phyloP scores from a whole-genome alignment of 1,140 invertebrate species.

The Microplitis demolitor region DNA sequence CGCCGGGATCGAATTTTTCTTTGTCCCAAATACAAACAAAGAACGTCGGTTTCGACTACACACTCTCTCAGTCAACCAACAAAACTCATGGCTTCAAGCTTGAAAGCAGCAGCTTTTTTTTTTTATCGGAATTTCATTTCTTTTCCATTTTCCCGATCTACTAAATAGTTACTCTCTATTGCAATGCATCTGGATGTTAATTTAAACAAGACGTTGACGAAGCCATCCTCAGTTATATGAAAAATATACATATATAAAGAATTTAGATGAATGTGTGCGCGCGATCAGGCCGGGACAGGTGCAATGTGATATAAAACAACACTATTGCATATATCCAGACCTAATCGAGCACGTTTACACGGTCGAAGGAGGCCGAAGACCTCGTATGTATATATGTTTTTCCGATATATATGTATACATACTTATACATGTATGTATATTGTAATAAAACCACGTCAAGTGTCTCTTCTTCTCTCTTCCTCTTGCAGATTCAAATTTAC shows the following conservation, averaged over 20 bases:
- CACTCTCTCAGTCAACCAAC: background rate
- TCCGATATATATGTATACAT: too few relatives aligned
- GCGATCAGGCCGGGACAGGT: conserved; percentile 55
- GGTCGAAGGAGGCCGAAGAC: background rate
- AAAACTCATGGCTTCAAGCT: background rate
- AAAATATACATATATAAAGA: too few relatives aligned
- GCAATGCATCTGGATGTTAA: too few relatives aligned
- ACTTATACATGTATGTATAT: too few relatives aligned
- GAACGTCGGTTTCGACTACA: conserved; percentile 1
- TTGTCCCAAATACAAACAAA: conserved; percentile 39
- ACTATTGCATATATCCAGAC: conserved; percentile 54
- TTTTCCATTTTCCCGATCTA: background rate
- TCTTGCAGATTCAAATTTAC: background rate
- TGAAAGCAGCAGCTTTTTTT: background rate
- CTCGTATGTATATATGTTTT: too few relatives aligned
- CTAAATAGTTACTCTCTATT: background rate
- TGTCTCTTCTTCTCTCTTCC: background rate
- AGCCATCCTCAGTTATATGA: too few relatives aligned
- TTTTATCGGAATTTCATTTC: background rate
- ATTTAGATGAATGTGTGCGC: conserved; percentile 27
- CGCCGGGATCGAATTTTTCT: conserved; percentile 42
- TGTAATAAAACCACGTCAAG: too few relatives aligned
- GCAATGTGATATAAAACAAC: conserved; percentile 53
- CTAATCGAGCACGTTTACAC: conserved; percentile 34
- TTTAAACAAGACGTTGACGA: too few relatives aligned